These are phyloP conservation scores for Microplitis manilae DNA, from an alignment of 2,888 invertebrate species.

Conservation along the genomic window DNA sequence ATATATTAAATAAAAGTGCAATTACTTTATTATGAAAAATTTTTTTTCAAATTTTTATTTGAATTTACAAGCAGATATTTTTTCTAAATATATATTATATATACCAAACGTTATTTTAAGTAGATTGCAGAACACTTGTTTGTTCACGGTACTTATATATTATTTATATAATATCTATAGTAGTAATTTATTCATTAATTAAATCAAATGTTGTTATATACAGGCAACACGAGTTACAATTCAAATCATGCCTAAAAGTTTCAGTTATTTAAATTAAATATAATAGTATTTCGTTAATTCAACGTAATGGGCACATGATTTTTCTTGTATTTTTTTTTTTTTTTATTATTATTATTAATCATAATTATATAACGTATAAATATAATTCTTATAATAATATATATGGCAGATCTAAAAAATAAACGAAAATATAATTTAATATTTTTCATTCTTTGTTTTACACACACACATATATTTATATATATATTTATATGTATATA, in stretches of 20 bases:
- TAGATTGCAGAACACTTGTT: conserved; percentile 67
- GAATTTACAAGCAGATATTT: conserved; percentile 49
- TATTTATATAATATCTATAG: conserved; percentile 34
- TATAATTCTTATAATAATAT: conserved; percentile 59
- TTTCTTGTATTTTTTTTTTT: conserved; percentile 30
- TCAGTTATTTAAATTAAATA: conserved; percentile 23
- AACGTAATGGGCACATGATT: conserved; percentile 46
- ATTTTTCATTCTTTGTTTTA: conserved; percentile 17
- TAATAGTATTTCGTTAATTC: conserved; percentile 15
- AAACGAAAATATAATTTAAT: conserved; percentile 51
- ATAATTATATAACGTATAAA: conserved; percentile 50
- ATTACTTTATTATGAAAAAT: neutral
- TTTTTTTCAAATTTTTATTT: conserved; percentile 32
- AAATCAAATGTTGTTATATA: conserved; percentile 53
- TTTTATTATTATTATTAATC: conserved; percentile 42
- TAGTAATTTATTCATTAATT: conserved; percentile 49
- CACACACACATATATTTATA: neutral
- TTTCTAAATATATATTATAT: conserved; percentile 50
- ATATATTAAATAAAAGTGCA: too few species aligned
- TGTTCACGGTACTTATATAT: conserved; percentile 44
- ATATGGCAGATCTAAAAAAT: conserved; percentile 65
- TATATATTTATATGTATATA: conserved; percentile 47
- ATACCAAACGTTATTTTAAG: conserved; percentile 60
- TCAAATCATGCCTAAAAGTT: conserved; percentile 22
- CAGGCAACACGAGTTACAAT: conserved; percentile 56